Base-by-base conservation (phyloP, 2,888 invertebrate genomes). In the Cryptocephalus primarius region DNA sequence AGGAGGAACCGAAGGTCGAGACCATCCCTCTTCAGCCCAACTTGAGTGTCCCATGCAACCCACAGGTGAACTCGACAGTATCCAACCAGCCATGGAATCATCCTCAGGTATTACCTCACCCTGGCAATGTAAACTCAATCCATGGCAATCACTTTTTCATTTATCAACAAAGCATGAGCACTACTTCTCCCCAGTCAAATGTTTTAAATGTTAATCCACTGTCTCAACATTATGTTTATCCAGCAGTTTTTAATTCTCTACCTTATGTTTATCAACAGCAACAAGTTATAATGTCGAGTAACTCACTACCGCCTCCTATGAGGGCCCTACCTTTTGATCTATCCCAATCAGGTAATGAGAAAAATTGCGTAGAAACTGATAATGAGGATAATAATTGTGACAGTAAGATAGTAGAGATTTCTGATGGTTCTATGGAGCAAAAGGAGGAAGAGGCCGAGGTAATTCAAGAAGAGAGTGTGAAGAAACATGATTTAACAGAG, bases 101-200 rank as follows among this genome's bases (percentile, higher is more conserved):
- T 48, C n/a, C 47, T 47, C 71, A 52, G 14, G 36, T 12, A 36
- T 6, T 12, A 8, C 53, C 52, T 8, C 50, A 33, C 36, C 44
- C 53, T 8, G 50, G 55, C 59, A 71, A 52, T 31, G 48, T 61
- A 39, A 57, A 53, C 69, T 73, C 60, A n/a, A 50, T 59, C 39
- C 62, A 64, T 40, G 65, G 64, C 40, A 69, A 69, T 48, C 69
- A 69, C 50, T 72, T 75, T 4, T 75, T 76, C 55, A 75, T 75
- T 55, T 77, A 76, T 58, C 77, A 77, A 53, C 76, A 76, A 52
- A 75, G 76, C 56, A 74, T 75, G 64, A 75, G 74, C 54, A 76
- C 67, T 8, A 59, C 68, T 32, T 60, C 60, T 8, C 59, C 63
- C 12, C 68, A 64, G 48, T 56, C 61, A 10, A 62, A 60, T 45